These are phyloP conservation scores for mouse (Mus musculus) DNA, from an alignment of 2,113 vertebrate species.

Conservation along the genomic window DNA sequence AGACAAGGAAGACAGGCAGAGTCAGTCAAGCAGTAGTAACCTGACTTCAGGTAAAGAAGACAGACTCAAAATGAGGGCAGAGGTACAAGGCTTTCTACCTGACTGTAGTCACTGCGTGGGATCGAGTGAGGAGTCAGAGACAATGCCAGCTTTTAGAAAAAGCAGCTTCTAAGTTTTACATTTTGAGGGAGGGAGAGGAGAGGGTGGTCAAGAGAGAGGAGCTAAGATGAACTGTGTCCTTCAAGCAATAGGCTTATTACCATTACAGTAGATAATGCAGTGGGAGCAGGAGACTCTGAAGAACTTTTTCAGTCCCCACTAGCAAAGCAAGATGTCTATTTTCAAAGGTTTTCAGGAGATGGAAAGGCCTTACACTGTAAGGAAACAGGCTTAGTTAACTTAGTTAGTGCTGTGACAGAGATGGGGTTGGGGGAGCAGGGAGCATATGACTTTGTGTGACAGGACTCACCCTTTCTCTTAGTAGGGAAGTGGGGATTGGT, in stretches of 20 bases:
- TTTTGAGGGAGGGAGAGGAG: neutral
- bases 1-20: neutral
- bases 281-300: neutral
- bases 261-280: neutral
- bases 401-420: neutral
- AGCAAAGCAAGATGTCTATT: neutral
- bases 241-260: neutral
- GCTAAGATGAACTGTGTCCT: neutral
- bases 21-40: neutral
- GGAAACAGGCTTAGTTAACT: neutral
- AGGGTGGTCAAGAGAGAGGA: neutral
- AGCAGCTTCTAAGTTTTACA: neutral
- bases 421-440: too few relatives aligned
- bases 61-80: neutral
- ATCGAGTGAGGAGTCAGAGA: neutral
- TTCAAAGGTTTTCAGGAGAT: neutral
- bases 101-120: too few relatives aligned
- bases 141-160: neutral
- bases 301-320: neutral
- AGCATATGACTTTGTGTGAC: neutral
- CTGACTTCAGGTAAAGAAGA: neutral
- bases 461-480: neutral
- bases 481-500: neutral
- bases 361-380: neutral
- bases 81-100: neutral